Evolutionary conservation across 2,797 vertebrate species (phyloP).

Genomic region (Ctenosaura bakeri): DNA sequence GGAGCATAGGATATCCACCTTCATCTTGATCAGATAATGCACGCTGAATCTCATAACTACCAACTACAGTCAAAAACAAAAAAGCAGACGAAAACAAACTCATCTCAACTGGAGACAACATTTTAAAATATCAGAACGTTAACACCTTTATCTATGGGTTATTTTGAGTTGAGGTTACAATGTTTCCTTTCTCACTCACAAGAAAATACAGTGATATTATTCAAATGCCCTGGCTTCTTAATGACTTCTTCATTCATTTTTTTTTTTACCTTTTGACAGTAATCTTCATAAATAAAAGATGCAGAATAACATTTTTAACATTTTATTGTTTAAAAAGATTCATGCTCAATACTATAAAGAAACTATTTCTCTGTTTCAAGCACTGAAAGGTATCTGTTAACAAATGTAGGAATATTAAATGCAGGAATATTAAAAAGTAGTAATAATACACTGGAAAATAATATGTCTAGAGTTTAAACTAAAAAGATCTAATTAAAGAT

Average conservation of each 20-base stretch:
- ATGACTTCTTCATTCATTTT: background rate
- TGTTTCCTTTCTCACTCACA: background rate
- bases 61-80: too few species aligned
- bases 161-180: background rate
- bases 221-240: background rate
- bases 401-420: slow-evolving; percentile 43
- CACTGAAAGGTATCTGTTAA: background rate
- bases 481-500: slow-evolving; percentile 63
- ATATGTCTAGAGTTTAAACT: slow-evolving; percentile 54
- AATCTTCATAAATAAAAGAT: slow-evolving; percentile 18
- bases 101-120: background rate
- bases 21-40: too few species aligned
- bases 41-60: too few species aligned
- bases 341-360: background rate
- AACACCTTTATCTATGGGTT: background rate
- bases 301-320: background rate
- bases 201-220: background rate
- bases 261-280: background rate
- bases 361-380: slow-evolving; percentile 25
- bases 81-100: too few species aligned
- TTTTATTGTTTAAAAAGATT: background rate
- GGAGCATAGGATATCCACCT: too few species aligned
- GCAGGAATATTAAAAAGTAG: slow-evolving; percentile 43
- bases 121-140: background rate
- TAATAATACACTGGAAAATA: slow-evolving; percentile 44